Evolutionary conservation across 2,888 invertebrate genomes (phyloP).

Genomic region (Lepidocyrtinus sp.): DNA sequence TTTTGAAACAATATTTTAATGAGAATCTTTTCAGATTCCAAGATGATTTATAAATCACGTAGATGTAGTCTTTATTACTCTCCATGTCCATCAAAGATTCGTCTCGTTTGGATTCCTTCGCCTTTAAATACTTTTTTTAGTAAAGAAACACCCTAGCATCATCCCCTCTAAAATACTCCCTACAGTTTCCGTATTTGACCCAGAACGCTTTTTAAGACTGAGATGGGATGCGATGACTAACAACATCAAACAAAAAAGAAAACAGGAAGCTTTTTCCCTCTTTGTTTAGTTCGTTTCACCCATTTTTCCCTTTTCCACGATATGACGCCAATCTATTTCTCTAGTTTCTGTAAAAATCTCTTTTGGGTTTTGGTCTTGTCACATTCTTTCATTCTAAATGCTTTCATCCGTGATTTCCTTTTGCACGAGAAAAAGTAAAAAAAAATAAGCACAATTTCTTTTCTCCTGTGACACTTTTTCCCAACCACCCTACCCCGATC

Average conservation of each 20-base stretch:
- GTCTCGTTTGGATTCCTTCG: neutral
- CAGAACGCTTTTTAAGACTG: neutral
- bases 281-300: neutral
- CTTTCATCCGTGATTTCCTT: slow-evolving; percentile 25
- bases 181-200: too few species aligned
- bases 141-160: too few species aligned
- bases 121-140: too few species aligned
- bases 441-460: slow-evolving; percentile 24
- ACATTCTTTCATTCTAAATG: neutral
- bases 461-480: slow-evolving; percentile 53
- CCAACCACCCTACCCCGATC: slow-evolving; percentile 37
- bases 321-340: neutral
- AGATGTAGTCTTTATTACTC: too few species aligned
- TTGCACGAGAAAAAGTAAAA: slow-evolving; percentile 6
- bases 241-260: neutral
- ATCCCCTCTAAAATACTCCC: too few species aligned
- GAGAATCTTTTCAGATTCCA: neutral
- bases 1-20: neutral
- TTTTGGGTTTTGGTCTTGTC: slow-evolving; percentile 28
- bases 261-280: neutral
- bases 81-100: neutral
- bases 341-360: neutral
- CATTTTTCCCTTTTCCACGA: neutral
- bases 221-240: neutral
- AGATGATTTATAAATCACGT: too few species aligned